phyloP scores from a whole-genome alignment of 2,113 vertebrate species.

The Calidris pugnax region DNA sequence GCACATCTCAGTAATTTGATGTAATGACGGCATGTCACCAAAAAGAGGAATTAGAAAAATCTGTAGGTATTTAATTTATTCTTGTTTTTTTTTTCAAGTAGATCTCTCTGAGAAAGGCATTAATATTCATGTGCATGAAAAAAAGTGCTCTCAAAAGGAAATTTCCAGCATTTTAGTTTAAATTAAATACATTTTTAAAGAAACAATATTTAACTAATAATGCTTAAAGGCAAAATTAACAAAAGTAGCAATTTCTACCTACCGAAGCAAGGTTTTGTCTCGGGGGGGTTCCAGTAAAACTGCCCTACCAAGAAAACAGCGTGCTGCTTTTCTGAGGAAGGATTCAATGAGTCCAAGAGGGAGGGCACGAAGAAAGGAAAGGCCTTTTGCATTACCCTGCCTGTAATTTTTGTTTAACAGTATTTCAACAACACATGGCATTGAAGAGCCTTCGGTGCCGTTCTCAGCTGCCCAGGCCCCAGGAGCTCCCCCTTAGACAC shows the following conservation, averaged over 20 bases:
- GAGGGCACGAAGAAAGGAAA: neutral
- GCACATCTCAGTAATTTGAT: constrained; percentile 93
- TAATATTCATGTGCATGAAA: constrained; percentile 80
- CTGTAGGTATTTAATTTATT: constrained; percentile 89
- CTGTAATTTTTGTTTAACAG: neutral
- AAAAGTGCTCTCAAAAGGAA: constrained; percentile 77
- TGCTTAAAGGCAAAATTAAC: constrained; percentile 48
- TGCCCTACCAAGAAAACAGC: neutral
- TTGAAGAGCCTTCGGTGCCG: rapidly evolving
- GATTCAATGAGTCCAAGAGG: neutral
- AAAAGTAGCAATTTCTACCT: neutral
- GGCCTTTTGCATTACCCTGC: neutral
- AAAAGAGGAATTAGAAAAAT: constrained; percentile 88
- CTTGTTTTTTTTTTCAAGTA: constrained; percentile 77
- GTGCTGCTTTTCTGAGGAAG: neutral
- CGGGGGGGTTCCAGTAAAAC: neutral
- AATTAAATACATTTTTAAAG: constrained; percentile 80
- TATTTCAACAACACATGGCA: neutral
- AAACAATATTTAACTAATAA: constrained; percentile 76
- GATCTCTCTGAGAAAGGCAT: constrained; percentile 80
- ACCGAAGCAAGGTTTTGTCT: neutral
- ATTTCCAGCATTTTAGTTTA: constrained; percentile 79
- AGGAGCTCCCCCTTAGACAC: rapidly evolving
- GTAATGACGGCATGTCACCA: constrained; percentile 89
- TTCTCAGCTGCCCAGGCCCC: neutral